A percentile compares a stretch with the other conserved stretches of the same genome.
Evolutionary conservation across 2,113 vertebrate species (phyloP).

Genomic region (Tretioscincus oriximinensis): DNA sequence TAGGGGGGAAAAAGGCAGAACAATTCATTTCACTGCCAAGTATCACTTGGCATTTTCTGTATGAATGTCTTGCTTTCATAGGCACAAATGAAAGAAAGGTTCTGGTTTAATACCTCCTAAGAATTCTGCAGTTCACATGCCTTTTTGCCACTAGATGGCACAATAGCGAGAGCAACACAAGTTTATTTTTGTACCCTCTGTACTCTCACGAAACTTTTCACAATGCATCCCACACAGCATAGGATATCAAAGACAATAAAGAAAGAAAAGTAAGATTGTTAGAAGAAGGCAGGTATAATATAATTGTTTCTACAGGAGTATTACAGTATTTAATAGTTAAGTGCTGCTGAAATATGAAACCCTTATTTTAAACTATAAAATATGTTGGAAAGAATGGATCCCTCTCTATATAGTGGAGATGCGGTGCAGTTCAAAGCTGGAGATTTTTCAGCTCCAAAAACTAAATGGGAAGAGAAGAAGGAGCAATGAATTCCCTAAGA

Average conservation of each 20-base stretch:
- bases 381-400: not conserved
- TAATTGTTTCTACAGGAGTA: not conserved
- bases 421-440: not conserved
- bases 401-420: not conserved
- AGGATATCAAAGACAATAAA: not conserved
- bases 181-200: not conserved
- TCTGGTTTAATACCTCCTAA: not conserved
- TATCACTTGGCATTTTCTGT: not conserved
- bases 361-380: not conserved
- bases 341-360: not conserved
- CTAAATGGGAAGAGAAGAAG: not conserved
- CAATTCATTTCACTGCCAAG: not conserved
- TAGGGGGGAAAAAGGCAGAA: not conserved
- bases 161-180: not conserved
- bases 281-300: not conserved
- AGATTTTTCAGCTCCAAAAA: not conserved
- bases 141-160: conserved; percentile 12
- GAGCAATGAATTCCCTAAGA: not conserved
- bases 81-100: not conserved
- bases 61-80: not conserved
- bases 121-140: not conserved
- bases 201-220: not conserved
- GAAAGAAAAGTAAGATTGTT: not conserved
- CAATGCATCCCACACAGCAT: not conserved
- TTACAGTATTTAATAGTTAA: not conserved